phyloP scores from a whole-genome alignment of 1,140 invertebrate genomes.

The Hylyphantes graminicola region DNA sequence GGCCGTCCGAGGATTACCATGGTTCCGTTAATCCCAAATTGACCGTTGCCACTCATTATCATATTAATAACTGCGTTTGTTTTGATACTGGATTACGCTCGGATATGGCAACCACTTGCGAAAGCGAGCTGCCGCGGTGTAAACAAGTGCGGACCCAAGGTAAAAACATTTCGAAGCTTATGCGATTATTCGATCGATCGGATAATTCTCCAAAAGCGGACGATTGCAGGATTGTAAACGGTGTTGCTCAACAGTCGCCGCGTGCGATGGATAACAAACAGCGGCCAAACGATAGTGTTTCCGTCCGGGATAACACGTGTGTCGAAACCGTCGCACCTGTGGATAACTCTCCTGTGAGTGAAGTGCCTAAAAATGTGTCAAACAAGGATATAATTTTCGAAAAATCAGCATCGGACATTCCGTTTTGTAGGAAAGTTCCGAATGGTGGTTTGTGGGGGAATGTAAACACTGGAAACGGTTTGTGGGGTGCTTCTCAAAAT shows the following conservation, averaged over 20 bases:
- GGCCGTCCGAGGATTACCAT: constrained; percentile 15
- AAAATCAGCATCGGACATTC: not conserved
- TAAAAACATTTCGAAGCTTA: constrained; percentile 45
- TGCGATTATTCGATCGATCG: constrained; percentile 37
- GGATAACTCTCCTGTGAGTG: too few relatives aligned
- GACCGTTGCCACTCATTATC: too few relatives aligned
- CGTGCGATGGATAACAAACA: too few relatives aligned
- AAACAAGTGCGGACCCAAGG: constrained; percentile 29
- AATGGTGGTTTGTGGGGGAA: constrained; percentile 37
- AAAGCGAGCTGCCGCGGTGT: not conserved
- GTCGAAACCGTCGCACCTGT: not conserved
- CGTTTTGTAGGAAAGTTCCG: constrained; percentile 38
- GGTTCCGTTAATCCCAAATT: too few relatives aligned
- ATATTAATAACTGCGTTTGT: not conserved
- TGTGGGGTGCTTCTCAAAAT: constrained; percentile 15
- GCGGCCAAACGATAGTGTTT: not conserved
- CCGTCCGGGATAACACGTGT: not conserved
- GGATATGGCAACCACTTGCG: constrained; percentile 23
- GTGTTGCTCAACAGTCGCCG: too few relatives aligned
- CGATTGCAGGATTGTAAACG: too few relatives aligned
- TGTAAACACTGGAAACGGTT: constrained; percentile 22
- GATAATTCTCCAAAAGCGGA: too few relatives aligned
- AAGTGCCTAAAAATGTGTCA: too few relatives aligned
- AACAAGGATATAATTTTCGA: not conserved
- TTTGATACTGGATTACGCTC: not conserved